Evolutionary conservation across 2,888 invertebrate species (phyloP).

Genomic region (Branchinecta sandiegonensis): DNA sequence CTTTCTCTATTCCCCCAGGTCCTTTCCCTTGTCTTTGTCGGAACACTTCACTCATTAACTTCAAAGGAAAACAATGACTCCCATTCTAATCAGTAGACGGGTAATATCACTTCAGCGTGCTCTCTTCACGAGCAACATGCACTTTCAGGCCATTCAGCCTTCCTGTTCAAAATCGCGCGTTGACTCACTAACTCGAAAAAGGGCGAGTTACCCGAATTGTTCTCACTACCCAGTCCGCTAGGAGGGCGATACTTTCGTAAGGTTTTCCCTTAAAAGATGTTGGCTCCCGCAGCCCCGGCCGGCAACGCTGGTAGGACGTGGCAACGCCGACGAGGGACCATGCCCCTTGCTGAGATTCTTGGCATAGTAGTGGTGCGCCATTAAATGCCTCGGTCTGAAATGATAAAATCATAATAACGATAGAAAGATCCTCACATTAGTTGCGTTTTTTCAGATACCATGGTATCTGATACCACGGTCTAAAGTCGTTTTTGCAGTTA

Average conservation of each 20-base stretch:
- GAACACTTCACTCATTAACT: too few species aligned
- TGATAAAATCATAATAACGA: background rate
- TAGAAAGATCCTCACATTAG: too few species aligned
- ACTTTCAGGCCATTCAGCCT: background rate
- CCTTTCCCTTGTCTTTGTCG: too few species aligned
- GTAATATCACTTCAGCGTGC: too few species aligned
- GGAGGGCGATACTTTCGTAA: constrained; percentile 65
- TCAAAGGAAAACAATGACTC: too few species aligned
- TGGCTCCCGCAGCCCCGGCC: constrained; percentile 29
- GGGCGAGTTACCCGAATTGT: constrained; percentile 43
- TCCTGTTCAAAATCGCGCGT: background rate
- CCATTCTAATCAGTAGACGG: too few species aligned
- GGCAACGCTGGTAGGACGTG: constrained; percentile 28
- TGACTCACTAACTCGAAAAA: background rate
- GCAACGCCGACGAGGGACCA: constrained; percentile 63
- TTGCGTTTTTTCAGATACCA: too few species aligned
- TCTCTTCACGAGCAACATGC: too few species aligned
- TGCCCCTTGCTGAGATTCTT: constrained; percentile 49
- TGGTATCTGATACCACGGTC: too few species aligned
- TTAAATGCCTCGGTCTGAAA: constrained; percentile 47
- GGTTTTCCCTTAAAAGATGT: constrained; percentile 26
- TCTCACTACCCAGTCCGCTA: constrained; percentile 68
- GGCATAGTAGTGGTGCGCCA: constrained; percentile 70
- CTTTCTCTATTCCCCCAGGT: too few species aligned
- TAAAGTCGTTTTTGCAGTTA: too few species aligned